These are phyloP conservation scores for Cinara cedri DNA, from an alignment of 2,888 invertebrate species.

Conservation along the genomic window DNA sequence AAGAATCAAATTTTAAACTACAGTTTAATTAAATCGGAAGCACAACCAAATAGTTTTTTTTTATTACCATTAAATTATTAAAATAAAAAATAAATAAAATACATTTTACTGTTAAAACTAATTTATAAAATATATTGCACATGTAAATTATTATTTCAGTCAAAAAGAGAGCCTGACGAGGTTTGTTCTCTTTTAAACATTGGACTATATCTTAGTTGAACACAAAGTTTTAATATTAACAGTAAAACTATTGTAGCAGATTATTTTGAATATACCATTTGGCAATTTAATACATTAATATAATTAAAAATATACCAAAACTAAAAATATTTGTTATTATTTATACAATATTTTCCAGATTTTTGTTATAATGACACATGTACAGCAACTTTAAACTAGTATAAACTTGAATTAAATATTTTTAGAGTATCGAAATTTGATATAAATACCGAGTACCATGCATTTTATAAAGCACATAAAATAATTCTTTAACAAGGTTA, in stretches of 20 bases:
- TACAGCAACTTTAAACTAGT: slow-evolving; percentile 11
- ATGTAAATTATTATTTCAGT: too few species aligned
- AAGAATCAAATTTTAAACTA: too few species aligned
- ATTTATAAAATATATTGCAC: too few species aligned
- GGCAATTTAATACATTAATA: neutral
- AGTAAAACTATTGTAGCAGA: slow-evolving; percentile 10
- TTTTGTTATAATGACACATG: slow-evolving; percentile 28
- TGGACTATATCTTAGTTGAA: slow-evolving; percentile 11
- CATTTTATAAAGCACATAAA: too few species aligned
- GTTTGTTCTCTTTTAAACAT: slow-evolving; percentile 57
- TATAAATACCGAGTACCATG: slow-evolving; percentile 12
- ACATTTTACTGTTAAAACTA: too few species aligned
- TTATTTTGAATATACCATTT: neutral
- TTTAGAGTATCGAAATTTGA: neutral
- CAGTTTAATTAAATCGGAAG: too few species aligned
- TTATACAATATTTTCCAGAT: neutral
- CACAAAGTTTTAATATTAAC: slow-evolving; percentile 7
- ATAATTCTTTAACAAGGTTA: too few species aligned
- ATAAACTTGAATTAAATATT: slow-evolving; percentile 13
- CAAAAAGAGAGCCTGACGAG: slow-evolving; percentile 58
- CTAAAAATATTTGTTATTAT: slow-evolving; percentile 24
- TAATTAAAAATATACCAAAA: slow-evolving; percentile 8
- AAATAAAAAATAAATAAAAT: too few species aligned
- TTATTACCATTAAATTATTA: too few species aligned
- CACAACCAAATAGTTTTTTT: too few species aligned